Conservation (phyloP, 2,888 invertebrate species). For the Andricus quercusramuli region DNA sequence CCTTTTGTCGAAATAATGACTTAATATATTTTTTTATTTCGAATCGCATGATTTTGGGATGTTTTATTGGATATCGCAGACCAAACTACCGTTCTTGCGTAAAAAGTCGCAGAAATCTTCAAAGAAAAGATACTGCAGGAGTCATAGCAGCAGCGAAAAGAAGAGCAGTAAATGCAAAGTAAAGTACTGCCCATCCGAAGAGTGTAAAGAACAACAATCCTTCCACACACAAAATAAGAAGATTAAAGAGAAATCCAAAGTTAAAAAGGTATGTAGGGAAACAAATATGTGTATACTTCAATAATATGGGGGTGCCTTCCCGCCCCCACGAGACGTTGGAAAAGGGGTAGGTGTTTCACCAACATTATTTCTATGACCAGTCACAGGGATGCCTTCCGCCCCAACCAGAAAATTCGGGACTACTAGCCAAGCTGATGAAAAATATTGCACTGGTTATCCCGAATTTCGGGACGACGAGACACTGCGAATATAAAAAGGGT, state of each 20-base stretch:
- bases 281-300: background rate
- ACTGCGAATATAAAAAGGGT: no score
- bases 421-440: no score
- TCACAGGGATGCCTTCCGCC: no score
- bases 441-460: no score
- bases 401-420: no score
- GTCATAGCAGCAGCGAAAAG: background rate
- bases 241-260: background rate
- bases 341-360: no score
- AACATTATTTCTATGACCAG: no score
- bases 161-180: constrained; percentile 6
- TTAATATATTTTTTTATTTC: constrained; percentile 20
- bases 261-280: background rate
- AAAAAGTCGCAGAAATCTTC: constrained; percentile 3
- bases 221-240: background rate
- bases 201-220: background rate
- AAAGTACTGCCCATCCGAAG: constrained; percentile 5
- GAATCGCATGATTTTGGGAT: constrained; percentile 17
- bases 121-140: constrained; percentile 7
- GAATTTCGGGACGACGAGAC: no score
- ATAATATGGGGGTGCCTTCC: no score
- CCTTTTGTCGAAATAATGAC: background rate
- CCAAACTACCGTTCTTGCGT: background rate
- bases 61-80: constrained; percentile 9
- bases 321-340: no score